Evolutionary conservation across 2,888 invertebrate genomes (phyloP).

Genomic region (Theretra japonica): DNA sequence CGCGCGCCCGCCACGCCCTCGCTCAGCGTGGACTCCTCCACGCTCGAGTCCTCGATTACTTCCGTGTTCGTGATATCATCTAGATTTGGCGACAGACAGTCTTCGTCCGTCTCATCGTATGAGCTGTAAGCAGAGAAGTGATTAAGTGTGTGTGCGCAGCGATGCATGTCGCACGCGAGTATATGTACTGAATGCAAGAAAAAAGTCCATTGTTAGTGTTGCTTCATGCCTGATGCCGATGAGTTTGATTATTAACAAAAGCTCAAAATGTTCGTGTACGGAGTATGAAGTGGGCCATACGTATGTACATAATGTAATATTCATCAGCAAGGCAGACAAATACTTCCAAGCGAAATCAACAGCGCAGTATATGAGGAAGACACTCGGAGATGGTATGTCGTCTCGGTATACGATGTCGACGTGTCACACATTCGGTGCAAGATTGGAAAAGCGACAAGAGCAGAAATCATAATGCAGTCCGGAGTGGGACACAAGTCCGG

Average conservation of each 20-base stretch:
- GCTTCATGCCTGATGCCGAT: constrained; percentile 75
- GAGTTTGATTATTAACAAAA: constrained; percentile 70
- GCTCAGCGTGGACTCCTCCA: constrained; percentile 75
- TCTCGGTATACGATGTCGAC: constrained; percentile 17
- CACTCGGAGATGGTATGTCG: constrained; percentile 19
- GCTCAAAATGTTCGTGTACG: constrained; percentile 54
- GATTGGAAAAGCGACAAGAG: constrained; percentile 64
- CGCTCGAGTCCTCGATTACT: constrained; percentile 76
- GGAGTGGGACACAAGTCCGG: constrained; percentile 46
- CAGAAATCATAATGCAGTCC: constrained; percentile 60
- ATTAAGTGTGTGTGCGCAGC: constrained; percentile 3
- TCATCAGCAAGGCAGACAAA: constrained; percentile 84
- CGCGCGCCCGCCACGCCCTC: constrained; percentile 56
- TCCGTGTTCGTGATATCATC: constrained; percentile 85
- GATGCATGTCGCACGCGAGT: constrained; percentile 36
- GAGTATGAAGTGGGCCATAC: constrained; percentile 39
- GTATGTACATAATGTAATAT: constrained; percentile 70
- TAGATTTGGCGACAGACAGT: constrained; percentile 87
- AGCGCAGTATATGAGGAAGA: constrained; percentile 48
- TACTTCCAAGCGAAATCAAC: constrained; percentile 67
- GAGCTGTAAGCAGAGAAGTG: constrained; percentile 81
- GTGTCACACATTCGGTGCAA: constrained; percentile 51
- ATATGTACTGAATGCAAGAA: constrained; percentile 82
- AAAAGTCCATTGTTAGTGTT: constrained; percentile 72
- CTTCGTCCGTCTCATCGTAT: constrained; percentile 89